phyloP scores from a whole-genome alignment of 2,888 invertebrate genomes.

The Agrotis clavis region DNA sequence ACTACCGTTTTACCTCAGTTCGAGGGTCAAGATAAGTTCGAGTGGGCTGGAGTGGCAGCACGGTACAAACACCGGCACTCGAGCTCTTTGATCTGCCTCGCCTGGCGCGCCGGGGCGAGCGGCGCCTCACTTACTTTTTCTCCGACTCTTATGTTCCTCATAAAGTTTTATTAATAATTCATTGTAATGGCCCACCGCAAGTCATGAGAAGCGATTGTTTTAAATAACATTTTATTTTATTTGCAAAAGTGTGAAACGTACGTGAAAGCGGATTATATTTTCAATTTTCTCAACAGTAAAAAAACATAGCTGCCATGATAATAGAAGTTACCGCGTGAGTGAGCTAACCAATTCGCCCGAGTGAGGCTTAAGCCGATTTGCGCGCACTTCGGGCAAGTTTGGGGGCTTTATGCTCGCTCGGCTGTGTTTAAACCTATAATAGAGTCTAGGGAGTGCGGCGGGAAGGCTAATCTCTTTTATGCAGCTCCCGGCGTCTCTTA shows the following conservation, averaged over 20 bases:
- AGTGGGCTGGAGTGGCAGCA: slow-evolving; percentile 80
- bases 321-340: slow-evolving; percentile 63
- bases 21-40: slow-evolving; percentile 86
- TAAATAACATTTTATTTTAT: slow-evolving; percentile 77
- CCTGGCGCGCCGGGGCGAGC: slow-evolving; percentile 72
- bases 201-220: slow-evolving; percentile 80
- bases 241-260: slow-evolving; percentile 81
- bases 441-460: slow-evolving; percentile 77
- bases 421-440: slow-evolving; percentile 79
- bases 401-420: slow-evolving; percentile 78
- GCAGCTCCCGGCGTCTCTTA: slow-evolving; percentile 71
- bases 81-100: slow-evolving; percentile 82
- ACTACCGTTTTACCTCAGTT: slow-evolving; percentile 87
- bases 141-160: slow-evolving; percentile 73
- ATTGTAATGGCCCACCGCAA: slow-evolving; percentile 72
- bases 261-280: slow-evolving; percentile 83
- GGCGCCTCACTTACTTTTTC: slow-evolving; percentile 68
- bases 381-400: slow-evolving; percentile 74
- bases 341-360: slow-evolving; percentile 76
- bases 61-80: slow-evolving; percentile 78
- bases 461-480: slow-evolving; percentile 83
- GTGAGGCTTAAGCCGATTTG: slow-evolving; percentile 84
- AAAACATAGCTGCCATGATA: slow-evolving; percentile 60
- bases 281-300: slow-evolving; percentile 77
- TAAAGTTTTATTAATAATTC: slow-evolving; percentile 80